phyloP scores from a whole-genome alignment of 1,140 invertebrate genomes.

The Bombus picipes region DNA sequence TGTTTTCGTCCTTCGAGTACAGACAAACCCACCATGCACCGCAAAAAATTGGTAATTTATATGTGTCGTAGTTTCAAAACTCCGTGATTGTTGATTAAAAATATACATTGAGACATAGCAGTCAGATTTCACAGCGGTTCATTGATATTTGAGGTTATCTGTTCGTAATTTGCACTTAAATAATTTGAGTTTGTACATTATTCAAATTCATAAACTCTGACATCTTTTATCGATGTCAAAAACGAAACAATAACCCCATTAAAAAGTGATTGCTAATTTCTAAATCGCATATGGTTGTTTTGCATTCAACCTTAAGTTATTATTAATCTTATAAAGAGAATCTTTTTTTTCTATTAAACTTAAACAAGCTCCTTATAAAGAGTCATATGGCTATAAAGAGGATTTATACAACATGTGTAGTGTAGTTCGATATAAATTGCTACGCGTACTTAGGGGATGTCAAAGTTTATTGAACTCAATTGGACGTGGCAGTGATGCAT shows the following conservation, averaged over 20 bases:
- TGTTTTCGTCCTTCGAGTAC: slow-evolving; percentile 38
- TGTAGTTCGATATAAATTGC: not conserved
- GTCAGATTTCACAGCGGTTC: not conserved
- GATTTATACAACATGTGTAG: not conserved
- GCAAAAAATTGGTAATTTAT: slow-evolving; percentile 22
- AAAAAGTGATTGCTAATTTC: not conserved
- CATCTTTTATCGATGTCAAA: not conserved
- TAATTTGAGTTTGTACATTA: not conserved
- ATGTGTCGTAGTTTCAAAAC: slow-evolving; percentile 12
- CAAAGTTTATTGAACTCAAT: slow-evolving; percentile 30
- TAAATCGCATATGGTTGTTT: not conserved
- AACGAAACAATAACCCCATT: not conserved
- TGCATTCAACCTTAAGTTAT: not conserved
- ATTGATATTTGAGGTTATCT: slow-evolving; percentile 2
- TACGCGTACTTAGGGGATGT: not conserved
- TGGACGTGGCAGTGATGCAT: not conserved
- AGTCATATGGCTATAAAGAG: not conserved
- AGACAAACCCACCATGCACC: slow-evolving; percentile 4
- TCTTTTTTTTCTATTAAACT: no score
- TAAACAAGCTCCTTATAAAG: no score
- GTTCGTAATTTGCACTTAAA: no score
- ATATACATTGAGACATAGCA: not conserved
- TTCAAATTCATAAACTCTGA: not conserved
- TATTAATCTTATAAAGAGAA: no score
- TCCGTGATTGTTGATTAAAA: slow-evolving; percentile 19